Base-by-base conservation (phyloP, 2,888 invertebrate genomes). In the Athalia circularis region DNA sequence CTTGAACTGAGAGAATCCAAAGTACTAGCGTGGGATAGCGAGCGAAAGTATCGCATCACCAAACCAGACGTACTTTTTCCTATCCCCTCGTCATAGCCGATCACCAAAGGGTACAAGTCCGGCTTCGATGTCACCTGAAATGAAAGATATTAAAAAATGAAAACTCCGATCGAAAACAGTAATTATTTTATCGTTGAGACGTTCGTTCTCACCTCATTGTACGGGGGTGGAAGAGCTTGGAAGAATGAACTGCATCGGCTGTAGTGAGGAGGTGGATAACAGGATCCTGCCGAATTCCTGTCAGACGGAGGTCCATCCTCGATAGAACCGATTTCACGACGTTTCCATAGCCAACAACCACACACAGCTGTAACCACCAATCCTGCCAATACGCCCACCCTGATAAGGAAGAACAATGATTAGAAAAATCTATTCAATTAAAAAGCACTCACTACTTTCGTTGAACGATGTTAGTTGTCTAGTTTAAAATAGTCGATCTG, bases 1-100 rank as follows among this genome's bases (percentile, higher is more conserved):
- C 96, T 96, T 85, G 96, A 96, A 91, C 95, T 96, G 86, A 96
- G 92, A 83, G 96, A 96, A 90, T 96, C 96, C 84, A 95, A 94
- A 82, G 96, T 96, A 91, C 96, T 96, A 81, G 96, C 94, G 84
- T 96, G 96, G 81, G 96, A 96, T 84, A 96, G 87, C 80, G 96
- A 95, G 80, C 95, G 93, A 91, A 95, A 95, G 91, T 95, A 96
- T 87, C 96, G 96, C 84, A 96, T 96, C 93, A 96, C 96, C 74
- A 96, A 96, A 85, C 95, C 95, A 64, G 95, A 94, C 80, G 94
- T 94, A 54, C 92, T 91, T 87, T 94, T 94, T 80, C 94, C 95
- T 86, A 91, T 91, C 79, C 94, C 94, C 79, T 90, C 90, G 83
- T 95, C 93, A 88, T 94, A 96, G 72, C 95, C 96, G 85, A 96